Evolutionary conservation across 92 coral and sea anemone species (phyloP), one percentile per base, ranked within the genome.

Genomic region (Actinernus sp.): DNA sequence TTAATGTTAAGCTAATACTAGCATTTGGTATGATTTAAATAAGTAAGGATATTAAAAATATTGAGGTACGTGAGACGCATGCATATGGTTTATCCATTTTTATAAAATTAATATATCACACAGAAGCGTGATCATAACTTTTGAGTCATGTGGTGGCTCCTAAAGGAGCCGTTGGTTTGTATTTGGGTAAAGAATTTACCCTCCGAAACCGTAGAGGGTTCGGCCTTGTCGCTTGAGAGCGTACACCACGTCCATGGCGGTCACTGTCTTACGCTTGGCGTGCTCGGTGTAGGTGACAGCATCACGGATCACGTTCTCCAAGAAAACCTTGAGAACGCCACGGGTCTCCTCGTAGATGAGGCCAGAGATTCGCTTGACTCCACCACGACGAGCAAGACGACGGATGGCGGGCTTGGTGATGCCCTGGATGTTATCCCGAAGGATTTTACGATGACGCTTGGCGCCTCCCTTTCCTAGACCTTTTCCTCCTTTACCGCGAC

Each of bases 261-360:
- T 92, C 48, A 92, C 97, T 4, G 97, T 92, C 94, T 92, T 92
- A 9, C 97, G 67, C 79, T 92, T 92, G 78, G 97, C 97, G 65
- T 92, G 97, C 74, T 92, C 97, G 61, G 97, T 92, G 87, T 92
- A 92, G 24, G 97, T 92, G 26, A 92, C 97, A 32, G 97, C 97
- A 81, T 92, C 97, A 61, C 97, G 89, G 62, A 84, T 85, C 21
- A 89, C 96, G 57, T 83, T 83, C 61, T 78, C 90, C 0, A 78
- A 67, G 84, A 83, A 83, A 8, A 84, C 90, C 41, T 89, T 89
- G 65, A 89, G 87, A 14, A 84, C 95, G 28, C 95, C 95, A 26
- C 94, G 86, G 32, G 94, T 88, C 58, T 88, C 94, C 50, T 88
- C 95, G 67, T 89, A 89, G 73, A 89, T 89, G 50, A 88, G 46